Conservation (phyloP, 2,888 invertebrate species). For the Silvanus unidentatus region DNA sequence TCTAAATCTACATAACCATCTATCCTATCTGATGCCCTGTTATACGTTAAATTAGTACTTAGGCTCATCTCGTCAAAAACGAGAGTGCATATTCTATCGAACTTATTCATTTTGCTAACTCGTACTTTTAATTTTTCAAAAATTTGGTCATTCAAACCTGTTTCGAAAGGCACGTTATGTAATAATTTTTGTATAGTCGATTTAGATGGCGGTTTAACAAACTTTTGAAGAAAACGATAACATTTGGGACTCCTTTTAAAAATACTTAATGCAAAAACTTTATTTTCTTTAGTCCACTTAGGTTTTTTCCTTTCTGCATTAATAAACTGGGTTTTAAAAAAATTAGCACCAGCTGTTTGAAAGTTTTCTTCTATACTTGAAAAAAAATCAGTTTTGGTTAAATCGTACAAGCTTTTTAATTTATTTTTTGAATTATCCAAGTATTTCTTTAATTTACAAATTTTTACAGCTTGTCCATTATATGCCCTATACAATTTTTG, state of each 20-base stretch:
- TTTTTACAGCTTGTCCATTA: no score
- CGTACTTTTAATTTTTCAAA: constrained; percentile 3
- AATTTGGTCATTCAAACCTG: constrained; percentile 8
- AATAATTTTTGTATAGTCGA: constrained; percentile 10
- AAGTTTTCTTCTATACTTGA: no score
- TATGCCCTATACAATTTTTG: no score
- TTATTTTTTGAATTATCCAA: no score
- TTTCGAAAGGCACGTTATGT: constrained; percentile 11
- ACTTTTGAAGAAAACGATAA: constrained; percentile 9
- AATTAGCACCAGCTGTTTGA: neutral
- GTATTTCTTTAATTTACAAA: no score
- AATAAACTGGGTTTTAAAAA: neutral
- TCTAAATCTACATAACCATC: constrained; percentile 14
- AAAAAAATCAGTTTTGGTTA: no score
- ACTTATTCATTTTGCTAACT: constrained; percentile 3
- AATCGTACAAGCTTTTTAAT: no score
- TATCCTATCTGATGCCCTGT: constrained; percentile 7
- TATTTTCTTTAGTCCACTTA: constrained; percentile 8
- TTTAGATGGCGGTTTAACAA: constrained; percentile 10
- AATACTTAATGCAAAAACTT: constrained; percentile 10
- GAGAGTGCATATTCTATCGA: constrained; percentile 4
- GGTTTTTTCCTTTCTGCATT: constrained; percentile 1
- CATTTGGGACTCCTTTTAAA: constrained; percentile 12
- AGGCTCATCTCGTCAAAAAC: constrained; percentile 8
- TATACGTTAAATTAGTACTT: constrained; percentile 4